Evolutionary conservation across 2,888 invertebrate genomes (phyloP), one percentile per base, ranked within the genome.

Genomic region (Adelognathus sp.): DNA sequence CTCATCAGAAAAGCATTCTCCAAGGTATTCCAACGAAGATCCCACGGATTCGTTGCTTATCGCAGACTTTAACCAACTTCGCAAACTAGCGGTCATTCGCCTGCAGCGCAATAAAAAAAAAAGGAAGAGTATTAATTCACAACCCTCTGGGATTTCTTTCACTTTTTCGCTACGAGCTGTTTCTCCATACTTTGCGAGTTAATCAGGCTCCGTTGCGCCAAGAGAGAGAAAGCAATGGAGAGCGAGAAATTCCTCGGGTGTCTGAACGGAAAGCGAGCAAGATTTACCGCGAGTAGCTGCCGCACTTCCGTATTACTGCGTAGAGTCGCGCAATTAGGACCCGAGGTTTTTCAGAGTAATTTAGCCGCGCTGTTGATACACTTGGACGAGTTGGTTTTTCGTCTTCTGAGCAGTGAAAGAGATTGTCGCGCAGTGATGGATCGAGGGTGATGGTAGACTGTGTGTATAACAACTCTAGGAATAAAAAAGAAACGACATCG

Each of bases 401-500:
- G 5, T 21, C 21, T 46, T 46, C 21, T 16, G 16, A n/a, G 46
- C 18, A 46, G 16, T 11, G 46, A 46, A 46, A 46, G 46, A 46
- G 21, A 46, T 14, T 9, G 46, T 46, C 46, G 46, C 9, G n/a
- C 36, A 36, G 36, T 36, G 36, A n/a, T 9, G 41, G 44, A 2
- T 0, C 36, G 2, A 36, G n/a, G 36, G 11, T 36, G n/a, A 36
- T 3, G n/a, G 36, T 36, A 3, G 36, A 36, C 36, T n/a, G 36
- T n/a, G 11, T n/a, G 44, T 7, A 21, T 52, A 52, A 52, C 54
- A 81, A 84, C 80, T 81, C 79, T 79, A 72, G 76, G 84, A 79
- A 82, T n/a, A n/a, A n/a, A n/a, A n/a, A 86, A 84, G 84, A 83
- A 83, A 86, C 83, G 84, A 85, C 83, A 85, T 86, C 82, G 78